Evolutionary conservation across 2,113 vertebrate genomes (phyloP), one percentile per base, ranked within the genome.

Genomic region (Telmatochromis sp.): DNA sequence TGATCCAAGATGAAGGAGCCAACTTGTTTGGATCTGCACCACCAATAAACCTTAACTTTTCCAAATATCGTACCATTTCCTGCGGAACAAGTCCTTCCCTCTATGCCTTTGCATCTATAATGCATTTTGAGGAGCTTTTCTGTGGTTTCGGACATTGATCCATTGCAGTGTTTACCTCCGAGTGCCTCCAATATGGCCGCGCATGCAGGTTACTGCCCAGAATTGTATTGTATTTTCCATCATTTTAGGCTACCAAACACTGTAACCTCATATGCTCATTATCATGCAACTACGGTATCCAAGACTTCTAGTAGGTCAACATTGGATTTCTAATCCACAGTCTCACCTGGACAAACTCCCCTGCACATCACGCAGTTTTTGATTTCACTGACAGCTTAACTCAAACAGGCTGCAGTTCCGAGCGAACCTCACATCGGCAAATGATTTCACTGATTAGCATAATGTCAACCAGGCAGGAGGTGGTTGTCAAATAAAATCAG

Each of bases 401-500:
- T 80, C 13, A 57, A 45, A 58, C 58, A 45, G 31, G 35, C 79
- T 68, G 86, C 83, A 53, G 54, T 70, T 86, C 53, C 11, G 55
- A 58, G 53, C 37, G 42, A 60, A 82, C 79, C 83, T 81, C 70
- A 57, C 73, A 37, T 82, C 37, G 47, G 57, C 87, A 63, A 63
- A 70, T 28, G 15, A 85, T 53, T 88, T 81, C 12, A 31, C 42
- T 73, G 49, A 90, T 92, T 79, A 88, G 53, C 78, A 85, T 45
- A 83, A 80, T 26, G 28, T 80, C 68, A 87, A 68, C n/a, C 23
- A 53, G 14, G 65, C 40, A 83, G 53, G 45, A 80, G 79, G 21
- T 35, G 45, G 58, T 80, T 87, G 81, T 87, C 33, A 65, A 73
- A 35, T 63, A 75, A 84, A 85, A 85, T 85, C 57, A 85, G 80